These are phyloP conservation scores for Delichon dasypus DNA, from an alignment of 2,797 vertebrate genomes.

Conservation along the genomic window DNA sequence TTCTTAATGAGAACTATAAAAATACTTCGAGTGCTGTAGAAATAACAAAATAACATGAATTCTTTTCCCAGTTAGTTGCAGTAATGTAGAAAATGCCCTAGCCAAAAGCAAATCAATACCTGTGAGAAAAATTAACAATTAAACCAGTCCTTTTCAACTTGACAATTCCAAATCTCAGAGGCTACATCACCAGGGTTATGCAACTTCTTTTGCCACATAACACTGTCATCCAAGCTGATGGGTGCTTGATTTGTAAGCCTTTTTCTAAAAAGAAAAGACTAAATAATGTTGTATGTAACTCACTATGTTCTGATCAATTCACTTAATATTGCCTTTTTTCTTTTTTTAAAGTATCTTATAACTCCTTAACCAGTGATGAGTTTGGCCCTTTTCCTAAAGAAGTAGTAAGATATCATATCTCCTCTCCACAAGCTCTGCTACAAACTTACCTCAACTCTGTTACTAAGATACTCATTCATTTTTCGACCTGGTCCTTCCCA, in stretches of 20 bases:
- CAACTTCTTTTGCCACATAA: neutral
- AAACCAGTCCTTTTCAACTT: neutral
- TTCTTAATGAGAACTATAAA: neutral
- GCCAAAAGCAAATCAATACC: neutral
- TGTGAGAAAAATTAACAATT: neutral
- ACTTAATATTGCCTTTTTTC: neutral
- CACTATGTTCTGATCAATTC: neutral
- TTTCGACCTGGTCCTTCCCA: neutral
- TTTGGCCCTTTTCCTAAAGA: neutral
- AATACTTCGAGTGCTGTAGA: neutral
- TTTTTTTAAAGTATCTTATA: neutral
- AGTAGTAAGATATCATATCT: neutral
- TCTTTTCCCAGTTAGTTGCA: neutral
- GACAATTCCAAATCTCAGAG: neutral
- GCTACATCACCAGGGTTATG: neutral
- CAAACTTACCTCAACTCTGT: neutral
- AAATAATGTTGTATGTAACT: neutral
- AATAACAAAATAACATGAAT: neutral
- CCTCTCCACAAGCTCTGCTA: neutral
- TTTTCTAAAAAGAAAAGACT: neutral
- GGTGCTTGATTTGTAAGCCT: neutral
- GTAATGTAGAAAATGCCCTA: neutral
- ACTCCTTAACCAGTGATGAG: neutral
- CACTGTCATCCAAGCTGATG: neutral
- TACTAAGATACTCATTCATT: neutral